Conservation (phyloP, 2,888 invertebrate species). For the Boloria euphrosyne region DNA sequence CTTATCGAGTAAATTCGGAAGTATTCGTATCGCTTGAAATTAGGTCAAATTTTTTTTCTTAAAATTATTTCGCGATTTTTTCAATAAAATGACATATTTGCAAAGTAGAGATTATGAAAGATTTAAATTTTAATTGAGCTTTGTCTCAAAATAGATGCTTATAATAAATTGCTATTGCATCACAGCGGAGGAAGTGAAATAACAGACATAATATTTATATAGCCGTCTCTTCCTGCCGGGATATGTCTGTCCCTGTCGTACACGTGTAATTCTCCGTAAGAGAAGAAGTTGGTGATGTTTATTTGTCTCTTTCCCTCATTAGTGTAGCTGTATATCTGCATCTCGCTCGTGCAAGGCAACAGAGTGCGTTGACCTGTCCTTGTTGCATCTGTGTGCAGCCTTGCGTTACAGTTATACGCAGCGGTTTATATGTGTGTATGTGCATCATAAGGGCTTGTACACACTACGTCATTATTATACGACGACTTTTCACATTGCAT, state of each 20-base stretch:
- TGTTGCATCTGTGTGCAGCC: constrained; percentile 79
- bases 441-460: constrained; percentile 73
- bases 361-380: constrained; percentile 82
- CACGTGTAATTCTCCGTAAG: constrained; percentile 56
- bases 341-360: constrained; percentile 77
- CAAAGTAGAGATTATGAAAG: constrained; percentile 41
- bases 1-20: constrained; percentile 20
- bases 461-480: constrained; percentile 56
- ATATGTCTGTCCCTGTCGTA: constrained; percentile 69
- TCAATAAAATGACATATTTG: constrained; percentile 7
- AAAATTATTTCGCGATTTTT: not conserved
- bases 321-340: constrained; percentile 50
- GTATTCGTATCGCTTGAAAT: constrained; percentile 12
- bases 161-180: constrained; percentile 77
- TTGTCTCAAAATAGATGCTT: constrained; percentile 74
- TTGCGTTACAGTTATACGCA: constrained; percentile 77
- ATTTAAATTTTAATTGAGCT: constrained; percentile 62
- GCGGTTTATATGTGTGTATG: constrained; percentile 62
- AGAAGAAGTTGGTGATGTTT: constrained; percentile 53
- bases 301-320: constrained; percentile 54
- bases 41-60: constrained; percentile 16
- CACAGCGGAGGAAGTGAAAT: constrained; percentile 81
- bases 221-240: constrained; percentile 63
- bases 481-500: constrained; percentile 19
- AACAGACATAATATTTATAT: constrained; percentile 81